Evolutionary conservation across 2,888 invertebrate species (phyloP).

Genomic region (Drosophila cracens): DNA sequence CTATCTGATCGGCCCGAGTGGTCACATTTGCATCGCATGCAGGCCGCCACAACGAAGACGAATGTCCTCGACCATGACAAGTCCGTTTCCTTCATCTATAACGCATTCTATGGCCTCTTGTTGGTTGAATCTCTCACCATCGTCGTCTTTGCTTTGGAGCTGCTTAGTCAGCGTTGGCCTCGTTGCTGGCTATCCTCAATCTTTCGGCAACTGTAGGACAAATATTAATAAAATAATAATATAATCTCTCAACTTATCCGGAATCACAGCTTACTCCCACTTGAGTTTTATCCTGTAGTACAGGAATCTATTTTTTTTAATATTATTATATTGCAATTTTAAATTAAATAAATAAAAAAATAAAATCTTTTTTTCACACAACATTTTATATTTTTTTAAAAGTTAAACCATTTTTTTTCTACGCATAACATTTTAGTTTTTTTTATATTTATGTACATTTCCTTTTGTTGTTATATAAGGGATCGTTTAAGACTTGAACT

Average conservation of each 20-base stretch:
- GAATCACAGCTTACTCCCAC: background rate
- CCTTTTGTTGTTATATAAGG: background rate
- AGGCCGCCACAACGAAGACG: background rate
- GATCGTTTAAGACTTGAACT: background rate
- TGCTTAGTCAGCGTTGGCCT: conserved; percentile 18
- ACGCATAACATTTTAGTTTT: background rate
- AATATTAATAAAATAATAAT: background rate
- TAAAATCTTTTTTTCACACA: background rate
- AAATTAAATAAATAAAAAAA: background rate
- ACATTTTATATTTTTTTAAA: background rate
- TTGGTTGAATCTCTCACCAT: conserved; percentile 16
- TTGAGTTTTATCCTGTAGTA: background rate
- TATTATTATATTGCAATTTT: background rate
- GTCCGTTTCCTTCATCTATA: conserved; percentile 51
- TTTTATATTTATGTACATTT: background rate
- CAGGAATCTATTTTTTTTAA: background rate
- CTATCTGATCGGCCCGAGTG: conserved; percentile 14
- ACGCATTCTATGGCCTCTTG: conserved; percentile 48
- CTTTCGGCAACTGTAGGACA: conserved; percentile 18
- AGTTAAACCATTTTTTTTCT: too few relatives aligned
- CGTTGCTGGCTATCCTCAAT: conserved; percentile 19
- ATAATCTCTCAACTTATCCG: background rate
- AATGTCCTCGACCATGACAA: conserved; percentile 10
- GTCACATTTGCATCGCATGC: background rate
- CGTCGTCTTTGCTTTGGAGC: conserved; percentile 49